Percentiles rank a stretch among this genome's conserved stretches.
These are phyloP conservation scores for Drosophila stalkeri DNA, from an alignment of 2,888 invertebrate species.

Conservation along the genomic window DNA sequence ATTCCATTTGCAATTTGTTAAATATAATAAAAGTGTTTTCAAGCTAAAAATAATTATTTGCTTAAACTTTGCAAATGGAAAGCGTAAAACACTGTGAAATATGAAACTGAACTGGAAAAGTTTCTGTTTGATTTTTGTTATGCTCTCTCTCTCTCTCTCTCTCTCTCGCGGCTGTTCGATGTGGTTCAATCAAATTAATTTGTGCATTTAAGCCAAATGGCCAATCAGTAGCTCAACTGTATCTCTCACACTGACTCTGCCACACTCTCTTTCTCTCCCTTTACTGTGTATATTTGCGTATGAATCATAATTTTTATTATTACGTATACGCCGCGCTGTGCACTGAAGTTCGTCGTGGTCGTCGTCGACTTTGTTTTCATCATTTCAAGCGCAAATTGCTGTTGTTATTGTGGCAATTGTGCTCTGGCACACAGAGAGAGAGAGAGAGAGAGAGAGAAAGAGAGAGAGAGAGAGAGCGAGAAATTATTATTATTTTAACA, in stretches of 20 bases:
- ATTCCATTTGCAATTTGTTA: neutral
- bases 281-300: constrained; percentile 28
- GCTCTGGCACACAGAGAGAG: constrained; percentile 17
- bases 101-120: constrained; percentile 25
- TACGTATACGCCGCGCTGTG: constrained; percentile 63
- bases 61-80: constrained; percentile 36
- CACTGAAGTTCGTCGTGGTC: constrained; percentile 14
- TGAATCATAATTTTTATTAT: constrained; percentile 74
- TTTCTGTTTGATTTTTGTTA: constrained; percentile 19
- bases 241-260: neutral
- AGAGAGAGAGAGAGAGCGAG: neutral
- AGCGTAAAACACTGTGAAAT: constrained; percentile 1
- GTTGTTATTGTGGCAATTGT: constrained; percentile 64
- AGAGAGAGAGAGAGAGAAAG: constrained; percentile 22
- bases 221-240: constrained; percentile 38
- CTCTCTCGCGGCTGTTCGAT: neutral
- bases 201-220: constrained; percentile 62
- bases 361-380: constrained; percentile 57
- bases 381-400: constrained; percentile 70
- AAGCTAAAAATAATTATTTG: constrained; percentile 35
- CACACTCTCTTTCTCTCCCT: neutral
- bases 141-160: constrained; percentile 1
- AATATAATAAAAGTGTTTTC: constrained; percentile 2
- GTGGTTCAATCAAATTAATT: constrained; percentile 71
- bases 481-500: constrained; percentile 79